Evolutionary conservation across 2,888 invertebrate genomes (phyloP), one percentile per base, ranked within the genome.

Genomic region (Tribolium freemani): DNA sequence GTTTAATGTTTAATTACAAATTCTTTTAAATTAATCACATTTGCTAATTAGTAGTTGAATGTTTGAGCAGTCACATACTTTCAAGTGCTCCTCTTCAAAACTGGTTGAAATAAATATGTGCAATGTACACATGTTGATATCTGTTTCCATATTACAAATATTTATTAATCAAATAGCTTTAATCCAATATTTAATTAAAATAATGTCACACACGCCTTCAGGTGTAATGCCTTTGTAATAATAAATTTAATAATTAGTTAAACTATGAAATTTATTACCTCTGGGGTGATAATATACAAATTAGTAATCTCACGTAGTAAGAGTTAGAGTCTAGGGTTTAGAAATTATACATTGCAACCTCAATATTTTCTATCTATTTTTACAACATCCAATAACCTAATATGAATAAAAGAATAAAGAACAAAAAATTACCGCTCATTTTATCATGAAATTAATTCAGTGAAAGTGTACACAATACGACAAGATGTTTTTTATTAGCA

Each of bases 361-460:
- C 8, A 38, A 38, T 26, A 26, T 38, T 38, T n/a, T 2, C 38
- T 9, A 38, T n/a, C 9, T 3, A 56, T 38, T 56, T 56, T 38
- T 31, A 10, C 45, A 31, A 58, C 58, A 10, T 21, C 2, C 20
- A 57, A 44, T 48, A 60, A 60, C 8, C n/a, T n/a, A n/a, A 16
- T 38, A 45, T 60, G 48, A 60, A 60, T 48, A 60, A 60, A 60
- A 60, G 45, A 58, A 26, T 30, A 30, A 20, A 48, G 48, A 26
- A 51, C 6, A 11, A 38, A 63, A 61, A 30, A 63, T 20, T 50
- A 5, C 50, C 21, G 3, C 53, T 44, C 53, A 38, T 50, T 38
- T 64, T 50, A 20, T 21, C 26, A 20, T n/a, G 1, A 54, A 51
- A 64, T 64, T 64, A 64, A 53, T 64, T 54, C 64, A 54, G 45